Percentiles rank a stretch among this genome's conserved stretches.
Evolutionary conservation across 64 coral and sea anemone genomes (phyloP).

Genomic region (Stichodactyla helianthus): DNA sequence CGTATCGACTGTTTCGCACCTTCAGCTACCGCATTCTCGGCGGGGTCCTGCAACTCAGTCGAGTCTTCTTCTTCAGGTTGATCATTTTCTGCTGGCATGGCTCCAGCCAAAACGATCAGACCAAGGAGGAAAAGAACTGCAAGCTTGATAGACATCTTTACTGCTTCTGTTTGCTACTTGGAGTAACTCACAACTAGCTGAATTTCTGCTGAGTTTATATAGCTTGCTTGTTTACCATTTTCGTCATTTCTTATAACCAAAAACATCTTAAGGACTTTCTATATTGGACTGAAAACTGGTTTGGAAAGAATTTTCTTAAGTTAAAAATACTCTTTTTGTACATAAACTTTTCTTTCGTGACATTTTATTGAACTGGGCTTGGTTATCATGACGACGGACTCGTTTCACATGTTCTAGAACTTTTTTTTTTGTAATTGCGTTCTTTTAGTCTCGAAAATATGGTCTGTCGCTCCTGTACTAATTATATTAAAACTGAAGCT

Average conservation of each 20-base stretch:
- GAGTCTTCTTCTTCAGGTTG: not conserved
- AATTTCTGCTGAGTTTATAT: not conserved
- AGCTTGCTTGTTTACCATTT: not conserved
- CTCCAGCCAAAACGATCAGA: conserved; percentile 8
- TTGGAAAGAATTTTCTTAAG: not conserved
- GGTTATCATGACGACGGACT: no score
- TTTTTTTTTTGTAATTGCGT: no score
- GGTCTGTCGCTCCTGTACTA: no score
- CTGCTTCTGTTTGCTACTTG: conserved; percentile 2
- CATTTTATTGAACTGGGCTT: no score
- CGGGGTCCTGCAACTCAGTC: no score
- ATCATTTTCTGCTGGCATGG: not conserved
- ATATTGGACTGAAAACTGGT: not conserved
- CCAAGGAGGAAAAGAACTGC: not conserved
- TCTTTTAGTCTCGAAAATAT: no score
- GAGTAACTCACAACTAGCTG: not conserved
- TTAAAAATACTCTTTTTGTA: not conserved
- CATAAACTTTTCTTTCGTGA: not conserved
- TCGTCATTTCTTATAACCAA: not conserved
- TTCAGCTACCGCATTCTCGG: not conserved
- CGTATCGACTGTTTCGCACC: not conserved
- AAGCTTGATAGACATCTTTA: conserved; percentile 15
- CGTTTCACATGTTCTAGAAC: no score
- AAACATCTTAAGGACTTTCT: not conserved
- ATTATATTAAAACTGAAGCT: no score